Percentiles rank a stretch among this genome's conserved stretches.
Conservation (phyloP, 2,797 vertebrate species). For the Muraenolepis orangiensis region DNA sequence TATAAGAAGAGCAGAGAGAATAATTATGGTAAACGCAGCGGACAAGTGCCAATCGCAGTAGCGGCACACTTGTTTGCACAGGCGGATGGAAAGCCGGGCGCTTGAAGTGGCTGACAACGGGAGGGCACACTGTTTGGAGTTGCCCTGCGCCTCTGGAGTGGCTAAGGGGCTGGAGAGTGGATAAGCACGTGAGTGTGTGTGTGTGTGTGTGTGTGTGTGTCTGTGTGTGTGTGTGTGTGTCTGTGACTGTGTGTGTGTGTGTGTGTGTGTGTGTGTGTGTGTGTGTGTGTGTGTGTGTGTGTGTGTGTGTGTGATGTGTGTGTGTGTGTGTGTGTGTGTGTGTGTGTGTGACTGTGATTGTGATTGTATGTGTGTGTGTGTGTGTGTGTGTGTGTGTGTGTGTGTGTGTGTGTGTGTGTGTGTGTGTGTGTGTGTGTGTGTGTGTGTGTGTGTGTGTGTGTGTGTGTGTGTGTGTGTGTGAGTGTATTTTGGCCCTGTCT, state of each 20-base stretch:
- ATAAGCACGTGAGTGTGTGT: conserved; percentile 33
- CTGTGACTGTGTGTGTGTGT: neutral
- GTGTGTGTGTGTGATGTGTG: neutral
- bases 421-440: neutral
- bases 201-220: conserved; percentile 4
- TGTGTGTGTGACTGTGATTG: no score
- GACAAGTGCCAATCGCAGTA: neutral
- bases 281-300: no score
- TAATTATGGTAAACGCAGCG: neutral
- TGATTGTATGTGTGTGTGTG: no score
- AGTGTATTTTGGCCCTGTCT: no score
- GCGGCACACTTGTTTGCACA: no score
- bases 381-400: neutral
- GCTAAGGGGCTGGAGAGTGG: neutral
- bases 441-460: no score
- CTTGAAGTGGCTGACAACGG: neutral
- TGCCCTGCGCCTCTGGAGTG: conserved; percentile 35
- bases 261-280: no score
- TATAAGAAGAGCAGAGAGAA: no score
- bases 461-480: no score
- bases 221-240: neutral
- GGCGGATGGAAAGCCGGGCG: neutral
- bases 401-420: neutral
- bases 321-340: neutral
- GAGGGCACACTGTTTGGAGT: neutral